Percentiles rank a stretch among this genome's conserved stretches.
phyloP scores from a whole-genome alignment of 2,888 invertebrate species.

The Steinernema carpocapsae region DNA sequence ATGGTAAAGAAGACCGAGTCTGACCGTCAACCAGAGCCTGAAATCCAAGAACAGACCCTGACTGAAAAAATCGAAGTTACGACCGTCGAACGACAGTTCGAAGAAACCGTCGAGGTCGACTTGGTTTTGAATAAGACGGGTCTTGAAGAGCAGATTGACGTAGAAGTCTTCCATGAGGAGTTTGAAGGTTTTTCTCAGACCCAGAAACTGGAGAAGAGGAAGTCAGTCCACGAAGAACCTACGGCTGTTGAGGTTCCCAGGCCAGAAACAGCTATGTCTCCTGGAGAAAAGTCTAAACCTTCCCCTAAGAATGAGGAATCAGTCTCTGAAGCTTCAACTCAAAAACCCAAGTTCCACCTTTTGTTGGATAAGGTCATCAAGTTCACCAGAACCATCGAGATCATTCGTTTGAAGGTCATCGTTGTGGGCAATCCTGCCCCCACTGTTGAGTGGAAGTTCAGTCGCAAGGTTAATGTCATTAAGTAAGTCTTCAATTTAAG shows the following conservation, averaged over 20 bases:
- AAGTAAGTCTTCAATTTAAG: background rate
- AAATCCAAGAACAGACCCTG: no score
- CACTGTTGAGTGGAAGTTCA: slow-evolving; percentile 62
- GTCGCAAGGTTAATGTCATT: slow-evolving; percentile 39
- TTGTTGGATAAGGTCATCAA: background rate
- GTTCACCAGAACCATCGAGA: slow-evolving; percentile 35
- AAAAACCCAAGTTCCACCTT: slow-evolving; percentile 23
- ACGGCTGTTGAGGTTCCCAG: background rate
- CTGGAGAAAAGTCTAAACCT: background rate
- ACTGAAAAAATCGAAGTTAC: slow-evolving; percentile 10
- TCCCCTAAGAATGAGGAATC: slow-evolving; percentile 10
- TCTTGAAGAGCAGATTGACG: slow-evolving; percentile 19
- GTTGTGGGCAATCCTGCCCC: slow-evolving; percentile 68
- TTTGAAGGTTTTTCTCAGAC: background rate
- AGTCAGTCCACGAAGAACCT: slow-evolving; percentile 34
- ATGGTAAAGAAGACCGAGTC: no score
- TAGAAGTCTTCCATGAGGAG: background rate
- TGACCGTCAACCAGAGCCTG: no score
- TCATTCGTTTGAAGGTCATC: slow-evolving; percentile 55
- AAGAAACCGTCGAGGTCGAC: slow-evolving; percentile 11
- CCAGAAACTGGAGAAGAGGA: slow-evolving; percentile 24
- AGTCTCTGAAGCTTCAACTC: slow-evolving; percentile 8
- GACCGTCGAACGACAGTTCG: background rate
- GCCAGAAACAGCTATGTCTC: slow-evolving; percentile 17
- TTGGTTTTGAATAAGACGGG: slow-evolving; percentile 33